A percentile compares a stretch with the other conserved stretches of the same genome.
phyloP scores from a whole-genome alignment of 2,113 vertebrate species.

The human (Homo sapiens) region GRCh38 chr20:37326501-37327000 shows the following conservation, averaged over 20 bases:
- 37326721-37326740: neutral
- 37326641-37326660: neutral
- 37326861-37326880: neutral
- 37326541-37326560: neutral
- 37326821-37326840: neutral
- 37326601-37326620: neutral
- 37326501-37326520: too few species aligned
- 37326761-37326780: slow-evolving; percentile 9
- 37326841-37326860: neutral
- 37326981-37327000: neutral
- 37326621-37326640: neutral
- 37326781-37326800: neutral
- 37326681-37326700: neutral
- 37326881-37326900: neutral
- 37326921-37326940: neutral
- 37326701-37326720: neutral
- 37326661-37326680: neutral
- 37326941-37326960: neutral
- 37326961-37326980: neutral
- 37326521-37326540: neutral
- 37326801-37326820: neutral
- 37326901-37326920: neutral
- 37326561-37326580: neutral
- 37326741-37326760: neutral
- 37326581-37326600: neutral